phyloP scores from a whole-genome alignment of 35 echinoderm and acorn worm species.

The Ophiothrix spiculata region DNA sequence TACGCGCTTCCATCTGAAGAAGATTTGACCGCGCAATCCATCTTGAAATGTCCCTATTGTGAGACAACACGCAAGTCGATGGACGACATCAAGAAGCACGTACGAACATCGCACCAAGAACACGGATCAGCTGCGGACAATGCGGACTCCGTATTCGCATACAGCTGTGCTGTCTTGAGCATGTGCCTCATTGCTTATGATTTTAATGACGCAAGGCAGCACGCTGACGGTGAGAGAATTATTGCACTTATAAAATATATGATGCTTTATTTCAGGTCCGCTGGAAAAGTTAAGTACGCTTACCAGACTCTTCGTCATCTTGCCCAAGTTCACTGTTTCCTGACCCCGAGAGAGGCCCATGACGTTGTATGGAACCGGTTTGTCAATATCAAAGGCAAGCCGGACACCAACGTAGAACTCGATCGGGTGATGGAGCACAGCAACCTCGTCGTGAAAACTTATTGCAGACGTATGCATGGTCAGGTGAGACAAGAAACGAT shows the following conservation, averaged over 20 bases:
- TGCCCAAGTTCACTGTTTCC: conserved; percentile 29
- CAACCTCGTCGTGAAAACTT: conserved; percentile 39
- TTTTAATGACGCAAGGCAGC: conserved; percentile 38
- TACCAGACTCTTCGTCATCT: conserved; percentile 30
- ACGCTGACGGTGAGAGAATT: conserved; percentile 47
- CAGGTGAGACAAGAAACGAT: conserved; percentile 22
- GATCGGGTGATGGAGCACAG: conserved; percentile 43
- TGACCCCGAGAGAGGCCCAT: conserved; percentile 27
- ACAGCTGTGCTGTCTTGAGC: conserved; percentile 33
- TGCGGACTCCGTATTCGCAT: not conserved
- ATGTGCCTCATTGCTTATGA: conserved; percentile 36
- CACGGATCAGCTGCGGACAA: not conserved
- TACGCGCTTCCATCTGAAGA: conserved; percentile 4
- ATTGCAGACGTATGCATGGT: conserved; percentile 28
- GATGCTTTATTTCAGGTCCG: conserved; percentile 42
- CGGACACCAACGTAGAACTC: conserved; percentile 28
- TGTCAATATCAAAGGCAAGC: conserved; percentile 30
- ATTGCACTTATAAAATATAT: conserved; percentile 38
- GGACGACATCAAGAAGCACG: not conserved
- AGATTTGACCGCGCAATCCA: not conserved
- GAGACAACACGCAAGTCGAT: not conserved
- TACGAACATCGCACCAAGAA: not conserved
- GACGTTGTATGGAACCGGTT: conserved; percentile 38
- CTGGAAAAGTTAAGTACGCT: conserved; percentile 48
- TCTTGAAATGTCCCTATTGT: not conserved